Evolutionary conservation across 1,140 invertebrate genomes (phyloP), one percentile per base, ranked within the genome.

Genomic region (Leptinotarsa defecta): DNA sequence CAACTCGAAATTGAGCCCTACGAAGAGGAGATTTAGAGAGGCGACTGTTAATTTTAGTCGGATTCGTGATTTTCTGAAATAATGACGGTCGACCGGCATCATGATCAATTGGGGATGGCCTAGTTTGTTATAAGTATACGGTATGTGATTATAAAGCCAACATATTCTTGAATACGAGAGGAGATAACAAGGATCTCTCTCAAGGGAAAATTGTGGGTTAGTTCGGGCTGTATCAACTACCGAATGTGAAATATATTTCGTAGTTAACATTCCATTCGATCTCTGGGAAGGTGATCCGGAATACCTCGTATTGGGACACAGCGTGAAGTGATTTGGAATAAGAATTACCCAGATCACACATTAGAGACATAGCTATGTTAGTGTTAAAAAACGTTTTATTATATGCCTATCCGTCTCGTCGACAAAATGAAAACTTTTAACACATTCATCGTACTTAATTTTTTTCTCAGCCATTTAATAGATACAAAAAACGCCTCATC

Each of bases 51-150:
- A 80, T 80, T 80, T 80, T 67, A 62, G 73, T 48, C 76, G 68
- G 76, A 77, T 79, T 76, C 79, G 77, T 80, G 79, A 76, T 78
- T 80, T 74, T 73, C 74, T 74, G 75, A 80, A 79, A 78, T 75
- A 74, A 80, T 76, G 75, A 65, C 20, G 52, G 71, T 70, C 68
- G 71, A 77, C 67, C 61, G 70, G 72, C 61, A 43, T 64, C 64
- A 76, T 64, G 69, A 72, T 27, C 65, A 68, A 76, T 77, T 69
- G 48, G 76, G 79, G 77, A 76, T 80, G 76, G 76, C 76, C 76
- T 74, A 70, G 68, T 70, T 70, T 49, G 34, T n/a, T 48, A 43
- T 70, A 70, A 70, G 48, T 49, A 70, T 49, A 70, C 48, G 68
- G 15, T 70, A n/a, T 49, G n/a, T 43, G 68, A 48, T 20, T 22